Evolutionary conservation across 1,140 invertebrate genomes (phyloP), one percentile per base, ranked within the genome.

Genomic region (Melipona quadrifasciata): DNA sequence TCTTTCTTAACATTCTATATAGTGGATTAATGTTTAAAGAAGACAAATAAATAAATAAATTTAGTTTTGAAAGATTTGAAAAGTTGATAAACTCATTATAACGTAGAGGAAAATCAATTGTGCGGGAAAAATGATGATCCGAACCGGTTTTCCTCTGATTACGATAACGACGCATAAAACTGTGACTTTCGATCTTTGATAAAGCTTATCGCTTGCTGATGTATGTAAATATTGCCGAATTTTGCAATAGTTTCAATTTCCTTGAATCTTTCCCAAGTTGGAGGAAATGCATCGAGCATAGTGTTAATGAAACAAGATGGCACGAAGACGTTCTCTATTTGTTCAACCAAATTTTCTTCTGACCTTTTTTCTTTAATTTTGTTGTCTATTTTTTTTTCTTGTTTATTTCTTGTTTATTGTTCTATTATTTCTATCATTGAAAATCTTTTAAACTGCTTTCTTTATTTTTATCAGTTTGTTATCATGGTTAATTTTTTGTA

Each of bases 121-220:
- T 47, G 39, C 39, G 39, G 8, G 39, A 10, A 47, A 47, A 47
- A 47, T 47, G 39, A 47, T 0, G 39, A 47, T 47, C 0, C 39
- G 39, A 47, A 47, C 39, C 39, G 39, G 39, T 47, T 47, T 47
- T 47, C 8, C 39, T 47, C 39, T 47, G 39, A 39, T 39, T 39
- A 39, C 34, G 34, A 47, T 47, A 47, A 47, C 8, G 8, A 47
- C 39, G 39, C 8, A 8, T 10, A 8, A 47, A 47, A 47, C 39
- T 47, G 39, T 6, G 39, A 47, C 39, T 47, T 47, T 47, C 6
- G 39, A 47, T 47, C 39, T 11, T 80, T 70, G 16, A 61, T 12
- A 71, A n/a, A 51, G 27, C 55, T 87, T 86, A 87, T 86, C 74
- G n/a, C 11, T 34, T 17, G 14, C 5, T 21, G 24, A 65, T 19